Conservation (phyloP, 2,888 invertebrate genomes). For the Lordiphosa andalusiaca region DNA sequence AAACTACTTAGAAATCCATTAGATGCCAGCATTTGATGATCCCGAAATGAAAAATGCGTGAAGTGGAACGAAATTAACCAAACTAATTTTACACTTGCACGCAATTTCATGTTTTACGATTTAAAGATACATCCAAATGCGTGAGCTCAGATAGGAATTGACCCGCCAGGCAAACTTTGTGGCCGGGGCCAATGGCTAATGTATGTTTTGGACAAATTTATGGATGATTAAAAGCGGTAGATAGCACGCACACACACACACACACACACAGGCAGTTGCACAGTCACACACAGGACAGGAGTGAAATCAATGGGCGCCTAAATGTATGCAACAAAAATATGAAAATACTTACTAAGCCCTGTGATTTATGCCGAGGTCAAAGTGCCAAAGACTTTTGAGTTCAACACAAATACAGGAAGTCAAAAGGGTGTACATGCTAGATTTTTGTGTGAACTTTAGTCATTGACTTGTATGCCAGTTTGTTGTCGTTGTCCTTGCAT, state of each 20-base stretch:
- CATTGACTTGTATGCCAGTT: slow-evolving; percentile 39
- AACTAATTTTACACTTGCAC: slow-evolving; percentile 68
- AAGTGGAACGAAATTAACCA: slow-evolving; percentile 64
- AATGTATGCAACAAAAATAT: slow-evolving; percentile 33
- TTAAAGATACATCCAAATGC: slow-evolving; percentile 46
- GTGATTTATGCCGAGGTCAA: slow-evolving; percentile 37
- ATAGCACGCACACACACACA: slow-evolving; percentile 63
- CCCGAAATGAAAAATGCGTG: slow-evolving; percentile 60
- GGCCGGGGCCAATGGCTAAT: slow-evolving; percentile 30
- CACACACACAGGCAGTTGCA: background rate
- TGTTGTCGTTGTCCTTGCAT: slow-evolving; percentile 22
- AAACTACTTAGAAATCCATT: slow-evolving; percentile 70
- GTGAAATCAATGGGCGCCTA: slow-evolving; percentile 38
- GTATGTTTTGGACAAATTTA: slow-evolving; percentile 56
- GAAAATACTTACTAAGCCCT: slow-evolving; percentile 1
- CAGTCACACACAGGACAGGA: no score
- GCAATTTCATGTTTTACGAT: slow-evolving; percentile 72
- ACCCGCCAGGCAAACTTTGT: slow-evolving; percentile 6
- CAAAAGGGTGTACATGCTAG: slow-evolving; percentile 15
- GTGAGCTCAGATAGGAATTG: slow-evolving; percentile 10
- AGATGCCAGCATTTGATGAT: slow-evolving; percentile 24
- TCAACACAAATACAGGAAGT: slow-evolving; percentile 56
- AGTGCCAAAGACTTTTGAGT: slow-evolving; percentile 45
- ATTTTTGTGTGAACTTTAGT: slow-evolving; percentile 24
- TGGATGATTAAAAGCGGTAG: slow-evolving; percentile 62